Conservation (phyloP, 2,888 invertebrate species). For the Hydrotaea cyrtoneurina region DNA sequence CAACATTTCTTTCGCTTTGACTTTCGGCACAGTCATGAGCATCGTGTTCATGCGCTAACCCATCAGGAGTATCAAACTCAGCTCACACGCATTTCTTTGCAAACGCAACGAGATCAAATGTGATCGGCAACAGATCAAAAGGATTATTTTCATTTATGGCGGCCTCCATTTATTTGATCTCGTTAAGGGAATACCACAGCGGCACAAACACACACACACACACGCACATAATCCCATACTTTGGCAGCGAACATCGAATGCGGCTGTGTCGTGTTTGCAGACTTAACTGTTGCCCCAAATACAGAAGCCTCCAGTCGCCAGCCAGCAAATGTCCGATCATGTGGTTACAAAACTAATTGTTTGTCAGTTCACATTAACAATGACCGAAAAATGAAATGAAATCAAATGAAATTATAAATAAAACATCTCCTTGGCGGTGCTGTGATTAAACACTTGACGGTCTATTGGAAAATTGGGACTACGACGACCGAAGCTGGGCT, state of each 20-base stretch:
- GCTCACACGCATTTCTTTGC: slow-evolving; percentile 24
- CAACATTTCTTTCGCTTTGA: slow-evolving; percentile 33
- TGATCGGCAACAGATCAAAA: slow-evolving; percentile 59
- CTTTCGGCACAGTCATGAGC: slow-evolving; percentile 44
- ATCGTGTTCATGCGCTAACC: slow-evolving; percentile 26
- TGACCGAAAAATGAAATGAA: neutral
- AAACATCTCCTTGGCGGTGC: neutral
- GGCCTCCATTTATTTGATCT: slow-evolving; percentile 61
- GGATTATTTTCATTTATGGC: slow-evolving; percentile 63
- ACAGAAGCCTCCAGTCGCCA: no score
- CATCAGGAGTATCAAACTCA: neutral
- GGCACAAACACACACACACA: slow-evolving; percentile 16
- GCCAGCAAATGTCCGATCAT: neutral
- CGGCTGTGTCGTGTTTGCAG: no score
- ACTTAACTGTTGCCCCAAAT: slow-evolving; percentile 21
- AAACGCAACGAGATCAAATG: slow-evolving; percentile 20
- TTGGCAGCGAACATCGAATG: neutral
- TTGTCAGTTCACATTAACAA: slow-evolving; percentile 54
- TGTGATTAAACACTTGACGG: neutral
- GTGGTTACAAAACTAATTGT: slow-evolving; percentile 60
- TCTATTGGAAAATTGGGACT: neutral
- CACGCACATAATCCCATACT: neutral
- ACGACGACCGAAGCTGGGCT: neutral
- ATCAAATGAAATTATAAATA: neutral
- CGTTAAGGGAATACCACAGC: slow-evolving; percentile 63